These are phyloP conservation scores for Eurytoma adleriae DNA, from an alignment of 2,888 invertebrate genomes.

Conservation along the genomic window DNA sequence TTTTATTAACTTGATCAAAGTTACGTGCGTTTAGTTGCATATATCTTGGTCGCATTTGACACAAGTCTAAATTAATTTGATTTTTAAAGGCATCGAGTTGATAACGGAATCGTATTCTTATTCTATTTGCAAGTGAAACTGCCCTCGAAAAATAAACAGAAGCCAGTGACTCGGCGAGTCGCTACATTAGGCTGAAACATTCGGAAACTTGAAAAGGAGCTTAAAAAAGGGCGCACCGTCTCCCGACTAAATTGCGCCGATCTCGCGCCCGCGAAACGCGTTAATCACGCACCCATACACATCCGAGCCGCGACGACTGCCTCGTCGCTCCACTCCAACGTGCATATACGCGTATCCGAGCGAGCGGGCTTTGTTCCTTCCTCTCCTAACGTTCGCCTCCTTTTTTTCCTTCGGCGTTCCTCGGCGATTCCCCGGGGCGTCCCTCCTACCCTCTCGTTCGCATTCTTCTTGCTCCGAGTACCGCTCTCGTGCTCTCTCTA, in stretches of 20 bases:
- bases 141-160: neutral
- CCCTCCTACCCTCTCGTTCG: constrained; percentile 47
- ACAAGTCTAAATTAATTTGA: too few species aligned
- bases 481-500: constrained; percentile 29
- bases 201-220: too few species aligned
- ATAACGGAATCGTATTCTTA: too few species aligned
- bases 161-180: neutral
- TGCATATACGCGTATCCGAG: neutral
- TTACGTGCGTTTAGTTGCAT: neutral
- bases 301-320: neutral
- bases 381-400: constrained; percentile 16
- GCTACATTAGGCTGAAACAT: neutral
- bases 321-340: neutral
- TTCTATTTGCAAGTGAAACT: neutral
- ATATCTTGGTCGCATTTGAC: neutral
- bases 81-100: neutral
- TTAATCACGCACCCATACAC: constrained; percentile 8
- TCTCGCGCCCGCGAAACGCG: constrained; percentile 22
- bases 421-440: constrained; percentile 52
- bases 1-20: too few species aligned
- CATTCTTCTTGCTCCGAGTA: constrained; percentile 50
- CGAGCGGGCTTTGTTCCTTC: constrained; percentile 3
- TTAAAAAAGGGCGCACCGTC: neutral
- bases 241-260: constrained; percentile 15
- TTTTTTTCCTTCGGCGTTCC: constrained; percentile 32